phyloP scores from a whole-genome alignment of 1,140 invertebrate genomes.

The Euura lappo region DNA sequence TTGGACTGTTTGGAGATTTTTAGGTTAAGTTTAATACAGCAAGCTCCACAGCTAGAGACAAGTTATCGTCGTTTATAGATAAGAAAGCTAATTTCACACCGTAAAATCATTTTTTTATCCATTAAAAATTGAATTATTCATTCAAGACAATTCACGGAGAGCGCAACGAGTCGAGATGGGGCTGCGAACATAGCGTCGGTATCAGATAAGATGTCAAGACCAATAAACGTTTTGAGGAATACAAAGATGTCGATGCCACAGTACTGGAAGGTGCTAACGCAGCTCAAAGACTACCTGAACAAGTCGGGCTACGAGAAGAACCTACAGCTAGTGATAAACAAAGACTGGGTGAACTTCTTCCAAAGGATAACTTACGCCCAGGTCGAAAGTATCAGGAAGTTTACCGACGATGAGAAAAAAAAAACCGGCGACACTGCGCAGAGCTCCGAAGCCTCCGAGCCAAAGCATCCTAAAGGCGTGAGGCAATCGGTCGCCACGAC shows the following conservation, averaged over 20 bases:
- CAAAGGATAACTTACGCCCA: constrained; percentile 54
- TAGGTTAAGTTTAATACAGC: no score
- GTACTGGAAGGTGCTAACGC: constrained; percentile 60
- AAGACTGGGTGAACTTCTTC: constrained; percentile 61
- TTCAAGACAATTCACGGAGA: constrained; percentile 37
- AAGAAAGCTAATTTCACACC: no score
- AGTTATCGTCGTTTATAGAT: no score
- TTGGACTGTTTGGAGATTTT: no score
- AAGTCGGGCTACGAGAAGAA: constrained; percentile 60
- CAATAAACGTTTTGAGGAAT: constrained; percentile 31
- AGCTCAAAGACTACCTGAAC: constrained; percentile 57
- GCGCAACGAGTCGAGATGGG: constrained; percentile 39
- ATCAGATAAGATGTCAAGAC: constrained; percentile 37
- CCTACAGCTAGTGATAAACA: constrained; percentile 58
- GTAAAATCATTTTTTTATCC: no score
- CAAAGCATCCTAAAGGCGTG: constrained; percentile 22
- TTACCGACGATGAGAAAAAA: constrained; percentile 45
- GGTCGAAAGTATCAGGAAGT: constrained; percentile 47
- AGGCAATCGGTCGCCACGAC: not conserved
- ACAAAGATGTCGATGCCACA: constrained; percentile 57
- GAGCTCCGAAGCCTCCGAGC: constrained; percentile 8
- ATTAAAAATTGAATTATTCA: not conserved
- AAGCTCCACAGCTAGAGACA: no score
- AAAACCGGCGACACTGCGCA: constrained; percentile 36
- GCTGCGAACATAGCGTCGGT: constrained; percentile 37